Percentiles rank a stretch among this genome's conserved stretches.
Evolutionary conservation across 2,888 invertebrate genomes (phyloP).

Genomic region (Lycia hirtaria): DNA sequence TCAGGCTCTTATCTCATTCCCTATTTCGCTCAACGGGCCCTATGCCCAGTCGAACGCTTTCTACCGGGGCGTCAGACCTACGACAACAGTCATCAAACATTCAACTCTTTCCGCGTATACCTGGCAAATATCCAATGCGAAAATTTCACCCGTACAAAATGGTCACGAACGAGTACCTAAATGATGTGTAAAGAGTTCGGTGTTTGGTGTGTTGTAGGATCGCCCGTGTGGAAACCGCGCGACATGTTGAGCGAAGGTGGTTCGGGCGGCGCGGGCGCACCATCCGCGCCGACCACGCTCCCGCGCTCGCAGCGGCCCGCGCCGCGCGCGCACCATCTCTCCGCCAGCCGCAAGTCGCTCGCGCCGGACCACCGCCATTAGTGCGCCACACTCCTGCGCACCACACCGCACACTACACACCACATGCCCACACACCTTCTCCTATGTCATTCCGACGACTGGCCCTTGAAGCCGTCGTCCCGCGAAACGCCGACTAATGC

Average conservation of each 20-base stretch:
- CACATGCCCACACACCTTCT: not conserved
- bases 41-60: conserved; percentile 47
- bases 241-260: conserved; percentile 88
- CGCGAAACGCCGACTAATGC: not conserved
- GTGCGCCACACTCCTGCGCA: conserved; percentile 29
- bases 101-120: conserved; percentile 83
- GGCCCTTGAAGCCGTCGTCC: not conserved
- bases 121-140: conserved; percentile 65
- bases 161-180: conserved; percentile 53
- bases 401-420: too few relatives aligned
- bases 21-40: conserved; percentile 32
- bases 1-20: conserved; percentile 39
- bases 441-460: not conserved
- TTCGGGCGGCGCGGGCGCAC: conserved; percentile 42
- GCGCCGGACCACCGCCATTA: conserved; percentile 81
- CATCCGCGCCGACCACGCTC: conserved; percentile 73
- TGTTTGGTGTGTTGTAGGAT: conserved; percentile 93
- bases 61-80: conserved; percentile 57
- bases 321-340: conserved; percentile 77
- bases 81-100: conserved; percentile 85
- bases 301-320: conserved; percentile 78
- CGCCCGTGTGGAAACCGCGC: conserved; percentile 99
- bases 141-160: conserved; percentile 61
- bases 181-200: conserved; percentile 80
- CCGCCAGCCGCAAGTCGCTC: conserved; percentile 84